Base-by-base conservation (phyloP, 2,113 vertebrate species). In the Caretta caretta region DNA sequence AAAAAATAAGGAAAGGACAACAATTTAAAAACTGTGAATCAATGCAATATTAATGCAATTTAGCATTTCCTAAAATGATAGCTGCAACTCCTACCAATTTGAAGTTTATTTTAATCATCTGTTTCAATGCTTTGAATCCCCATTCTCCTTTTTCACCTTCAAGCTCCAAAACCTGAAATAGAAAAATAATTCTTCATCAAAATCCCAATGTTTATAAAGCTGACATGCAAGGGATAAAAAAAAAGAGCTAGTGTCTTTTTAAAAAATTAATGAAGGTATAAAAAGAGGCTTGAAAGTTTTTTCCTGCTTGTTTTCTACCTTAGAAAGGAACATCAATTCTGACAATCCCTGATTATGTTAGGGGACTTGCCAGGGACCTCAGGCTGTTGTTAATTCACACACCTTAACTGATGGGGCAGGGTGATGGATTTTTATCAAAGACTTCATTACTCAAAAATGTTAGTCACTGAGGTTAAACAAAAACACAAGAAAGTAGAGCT, bases 41-140 rank as follows among this genome's bases (percentile, higher is more conserved):
- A 87, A 94, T 80, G 14, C 53, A 31, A 72, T 65, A 92, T 95
- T 96, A 62, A 59, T 78, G 80, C 14, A 53, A 92, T 93, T 85
- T 95, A 83, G n/a, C n/a, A 42, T n/a, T 57, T 49, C 94, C 75
- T 59, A 51, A 84, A 96, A 19, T 20, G 22, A 96, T 3, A 92
- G 81, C 5, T 80, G 86, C 24, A 95, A 95, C 86, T 98, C 98
- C 96, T 99, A 99, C 99, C 99, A 99, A 97, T 97, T 99, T 99
- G 98, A 99, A 99, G 98, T 99, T 99, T 98, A 99, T 99, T 98
- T 99, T 99, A 97, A 99, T 99, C 99, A 99, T 99, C 98, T 99
- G 99, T 98, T 99, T 99, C 97, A 99, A 97, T 95, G 99, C 99
- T 99, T 99, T 99, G 98, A 99, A 99, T 90, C 99, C 99, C 99